Conservation (phyloP, 2,888 invertebrate species). For the Eupithecia tripunctaria region DNA sequence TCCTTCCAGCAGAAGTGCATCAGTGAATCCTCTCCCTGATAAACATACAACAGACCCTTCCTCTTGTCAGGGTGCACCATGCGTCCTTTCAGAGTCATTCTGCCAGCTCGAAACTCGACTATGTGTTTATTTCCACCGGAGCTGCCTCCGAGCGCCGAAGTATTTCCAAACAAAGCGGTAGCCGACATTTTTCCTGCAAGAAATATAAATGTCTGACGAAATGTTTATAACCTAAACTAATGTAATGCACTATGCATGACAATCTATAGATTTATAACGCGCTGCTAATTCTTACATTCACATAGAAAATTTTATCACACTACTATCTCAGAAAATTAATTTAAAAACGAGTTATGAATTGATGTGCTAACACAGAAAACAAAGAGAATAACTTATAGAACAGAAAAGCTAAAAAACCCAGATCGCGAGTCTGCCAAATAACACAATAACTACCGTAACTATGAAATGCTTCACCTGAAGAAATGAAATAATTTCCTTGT, state of each 20-base stretch:
- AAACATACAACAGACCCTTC: slow-evolving; percentile 97
- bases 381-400: too few relatives aligned
- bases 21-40: slow-evolving; percentile 97
- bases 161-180: slow-evolving; percentile 90
- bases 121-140: slow-evolving; percentile 94
- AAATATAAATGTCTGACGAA: slow-evolving; percentile 10
- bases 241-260: neutral
- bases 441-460: neutral
- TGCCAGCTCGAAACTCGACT: slow-evolving; percentile 97
- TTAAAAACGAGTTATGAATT: too few relatives aligned
- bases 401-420: neutral
- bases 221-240: neutral
- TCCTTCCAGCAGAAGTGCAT: slow-evolving; percentile 99
- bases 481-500: neutral
- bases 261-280: neutral
- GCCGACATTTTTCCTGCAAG: slow-evolving; percentile 81
- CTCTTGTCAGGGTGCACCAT: slow-evolving; percentile 97
- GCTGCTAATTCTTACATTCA: neutral
- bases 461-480: neutral
- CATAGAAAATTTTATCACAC: neutral
- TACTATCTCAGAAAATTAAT: too few relatives aligned
- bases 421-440: neutral
- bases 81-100: slow-evolving; percentile 96
- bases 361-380: too few relatives aligned
- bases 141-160: slow-evolving; percentile 90